A percentile compares a stretch with the other conserved stretches of the same genome.
These are phyloP conservation scores for Chaetodon trifascialis DNA, from an alignment of 2,113 vertebrate species.

Conservation along the genomic window DNA sequence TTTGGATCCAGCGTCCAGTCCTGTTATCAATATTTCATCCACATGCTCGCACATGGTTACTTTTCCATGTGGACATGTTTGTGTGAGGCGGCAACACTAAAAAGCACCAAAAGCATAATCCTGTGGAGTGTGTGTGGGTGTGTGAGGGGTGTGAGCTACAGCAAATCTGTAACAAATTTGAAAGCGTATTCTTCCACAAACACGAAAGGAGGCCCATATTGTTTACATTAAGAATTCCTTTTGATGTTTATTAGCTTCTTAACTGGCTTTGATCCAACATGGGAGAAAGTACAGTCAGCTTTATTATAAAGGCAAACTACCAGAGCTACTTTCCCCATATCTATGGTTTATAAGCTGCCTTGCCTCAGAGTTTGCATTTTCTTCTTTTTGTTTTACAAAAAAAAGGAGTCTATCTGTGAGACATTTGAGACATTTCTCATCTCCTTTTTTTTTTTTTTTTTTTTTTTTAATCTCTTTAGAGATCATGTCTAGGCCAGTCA, in stretches of 20 bases:
- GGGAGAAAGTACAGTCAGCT: constrained; percentile 3
- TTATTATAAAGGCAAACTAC: constrained; percentile 11
- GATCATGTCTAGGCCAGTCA: neutral
- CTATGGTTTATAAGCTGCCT: constrained; percentile 10
- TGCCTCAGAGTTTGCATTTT: neutral
- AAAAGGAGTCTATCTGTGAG: neutral
- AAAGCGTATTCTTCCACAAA: constrained; percentile 32
- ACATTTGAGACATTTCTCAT: neutral
- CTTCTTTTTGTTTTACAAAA: neutral
- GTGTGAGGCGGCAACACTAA: neutral
- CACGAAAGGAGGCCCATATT: constrained; percentile 19
- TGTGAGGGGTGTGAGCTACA: constrained; percentile 7
- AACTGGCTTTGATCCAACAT: constrained; percentile 43
- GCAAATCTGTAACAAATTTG: constrained; percentile 47
- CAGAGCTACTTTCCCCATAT: neutral
- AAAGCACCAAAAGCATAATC: neutral
- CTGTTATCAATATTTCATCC: neutral
- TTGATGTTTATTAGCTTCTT: constrained; percentile 61
- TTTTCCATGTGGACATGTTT: neutral
- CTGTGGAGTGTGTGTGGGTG: neutral
- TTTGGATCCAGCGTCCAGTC: neutral
- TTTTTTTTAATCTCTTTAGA: neutral
- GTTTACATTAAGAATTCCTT: constrained; percentile 43
- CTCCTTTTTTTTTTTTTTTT: constrained; percentile 14
- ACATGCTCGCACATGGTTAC: neutral